Evolutionary conservation across 2,113 vertebrate species (phyloP), one percentile per base, ranked within the genome.

Genomic region (Zonotrichia leucophrys): DNA sequence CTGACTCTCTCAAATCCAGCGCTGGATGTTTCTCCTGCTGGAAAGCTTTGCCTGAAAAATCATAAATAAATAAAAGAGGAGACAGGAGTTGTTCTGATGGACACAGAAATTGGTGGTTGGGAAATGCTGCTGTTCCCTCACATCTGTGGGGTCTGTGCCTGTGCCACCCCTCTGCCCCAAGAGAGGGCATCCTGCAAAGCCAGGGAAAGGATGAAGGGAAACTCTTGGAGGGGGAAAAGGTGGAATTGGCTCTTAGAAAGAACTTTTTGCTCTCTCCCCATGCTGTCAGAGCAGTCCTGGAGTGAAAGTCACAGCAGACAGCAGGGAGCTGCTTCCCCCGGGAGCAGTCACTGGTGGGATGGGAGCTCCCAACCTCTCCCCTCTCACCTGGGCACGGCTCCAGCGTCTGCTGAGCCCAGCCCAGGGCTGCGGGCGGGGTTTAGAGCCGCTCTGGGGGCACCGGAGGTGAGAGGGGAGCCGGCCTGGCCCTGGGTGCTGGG

Each of bases 191-290:
- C 58, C 53, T 35, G 16, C 62, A 5, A 15, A 53, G 8, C 21
- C 82, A 27, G 24, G 56, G 33, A 52, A 64, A 21, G 58, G 49
- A 14, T n/a, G 39, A 33, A 77, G 46, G 41, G 50, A 83, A 62
- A 7, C 10, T 22, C 1, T 7, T 22, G 31, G 37, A 58, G 44
- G 9, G 18, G 25, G 31, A 56, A 73, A 28, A 63, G 47, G 15
- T n/a, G 25, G 17, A 69, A 81, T 3, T 41, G 5, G 18, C 47
- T 83, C 58, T 35, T 21, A 31, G 55, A n/a, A 77, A 25, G 2
- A 30, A 12, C 18, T 4, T 55, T 66, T 19, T 49, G 35, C 39
- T 69, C 15, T 5, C 44, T 66, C 13, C 11, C 30, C 1, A 0
- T 3, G 22, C 1, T 74, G 75, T 41, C 25, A 76, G 47, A 52